Evolutionary conservation across 2,113 vertebrate species (phyloP).

Genomic region (Phainopepla nitens): DNA sequence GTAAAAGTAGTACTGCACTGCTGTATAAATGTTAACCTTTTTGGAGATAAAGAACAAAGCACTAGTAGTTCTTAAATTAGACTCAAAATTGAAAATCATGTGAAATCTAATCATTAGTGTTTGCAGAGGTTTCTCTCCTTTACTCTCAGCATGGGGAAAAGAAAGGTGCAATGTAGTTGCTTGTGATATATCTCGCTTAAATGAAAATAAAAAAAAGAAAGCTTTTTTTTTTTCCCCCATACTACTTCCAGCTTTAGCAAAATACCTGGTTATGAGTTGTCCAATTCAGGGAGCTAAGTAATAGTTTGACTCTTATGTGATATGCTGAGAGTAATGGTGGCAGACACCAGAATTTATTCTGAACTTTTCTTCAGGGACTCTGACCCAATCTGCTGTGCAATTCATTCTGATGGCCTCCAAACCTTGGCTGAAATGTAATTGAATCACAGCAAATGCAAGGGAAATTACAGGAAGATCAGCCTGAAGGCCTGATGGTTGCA

Average conservation of each 20-base stretch:
- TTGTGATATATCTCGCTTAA: background rate
- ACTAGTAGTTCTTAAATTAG: background rate
- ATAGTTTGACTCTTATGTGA: background rate
- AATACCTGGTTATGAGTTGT: background rate
- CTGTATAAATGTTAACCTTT: background rate
- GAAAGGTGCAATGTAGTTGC: background rate
- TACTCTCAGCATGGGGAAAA: constrained; percentile 23
- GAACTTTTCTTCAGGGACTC: constrained; percentile 25
- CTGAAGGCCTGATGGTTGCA: background rate
- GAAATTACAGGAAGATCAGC: constrained; percentile 10
- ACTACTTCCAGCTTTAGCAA: background rate
- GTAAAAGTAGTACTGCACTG: background rate
- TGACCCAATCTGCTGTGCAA: background rate
- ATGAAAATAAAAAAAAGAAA: background rate
- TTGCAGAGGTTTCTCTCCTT: background rate
- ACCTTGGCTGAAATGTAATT: constrained; percentile 23
- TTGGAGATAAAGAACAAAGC: background rate
- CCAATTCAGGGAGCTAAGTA: background rate
- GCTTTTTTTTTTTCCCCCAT: background rate
- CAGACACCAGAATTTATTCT: constrained; percentile 14
- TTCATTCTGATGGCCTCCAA: background rate
- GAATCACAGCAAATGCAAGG: constrained; percentile 9
- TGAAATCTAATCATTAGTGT: background rate
- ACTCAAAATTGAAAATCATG: background rate
- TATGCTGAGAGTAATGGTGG: constrained; percentile 55